Evolutionary conservation across 1,140 invertebrate genomes (phyloP).

Genomic region (Panagrolaimus sp.): DNA sequence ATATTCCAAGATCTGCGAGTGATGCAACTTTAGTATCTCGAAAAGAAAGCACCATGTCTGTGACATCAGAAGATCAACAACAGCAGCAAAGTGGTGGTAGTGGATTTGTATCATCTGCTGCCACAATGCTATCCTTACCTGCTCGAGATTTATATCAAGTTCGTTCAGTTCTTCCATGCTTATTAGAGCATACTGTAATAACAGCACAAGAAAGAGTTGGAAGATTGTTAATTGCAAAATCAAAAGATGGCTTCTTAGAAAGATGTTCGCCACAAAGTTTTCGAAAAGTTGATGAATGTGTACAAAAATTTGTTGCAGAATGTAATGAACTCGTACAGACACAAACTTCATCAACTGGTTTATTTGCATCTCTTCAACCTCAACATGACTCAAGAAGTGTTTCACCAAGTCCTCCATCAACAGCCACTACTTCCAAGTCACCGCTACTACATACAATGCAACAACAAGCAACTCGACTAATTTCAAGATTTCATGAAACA

Average conservation of each 20-base stretch:
- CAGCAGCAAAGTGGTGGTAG: background rate
- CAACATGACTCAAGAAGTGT: constrained; percentile 31
- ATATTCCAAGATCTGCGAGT: background rate
- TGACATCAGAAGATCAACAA: background rate
- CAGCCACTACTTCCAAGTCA: constrained; percentile 19
- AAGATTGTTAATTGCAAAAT: constrained; percentile 29
- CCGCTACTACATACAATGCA: constrained; percentile 38
- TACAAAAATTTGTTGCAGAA: constrained; percentile 72
- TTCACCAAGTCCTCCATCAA: constrained; percentile 5
- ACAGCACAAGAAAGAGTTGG: constrained; percentile 34
- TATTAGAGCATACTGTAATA: constrained; percentile 32
- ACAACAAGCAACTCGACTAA: constrained; percentile 64
- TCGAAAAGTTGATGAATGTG: constrained; percentile 70
- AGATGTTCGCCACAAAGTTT: constrained; percentile 69
- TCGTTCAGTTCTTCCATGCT: constrained; percentile 16
- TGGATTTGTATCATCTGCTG: constrained; percentile 25
- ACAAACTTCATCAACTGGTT: background rate
- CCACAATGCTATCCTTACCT: constrained; percentile 70
- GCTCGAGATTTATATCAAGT: constrained; percentile 33
- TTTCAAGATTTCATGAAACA: constrained; percentile 81
- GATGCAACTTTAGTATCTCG: background rate
- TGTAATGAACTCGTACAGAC: constrained; percentile 64
- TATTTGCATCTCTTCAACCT: background rate
- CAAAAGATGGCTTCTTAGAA: constrained; percentile 62
- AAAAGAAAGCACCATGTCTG: background rate